Conservation (phyloP, 2,113 vertebrate genomes). For the Marmota flaviventris region DNA sequence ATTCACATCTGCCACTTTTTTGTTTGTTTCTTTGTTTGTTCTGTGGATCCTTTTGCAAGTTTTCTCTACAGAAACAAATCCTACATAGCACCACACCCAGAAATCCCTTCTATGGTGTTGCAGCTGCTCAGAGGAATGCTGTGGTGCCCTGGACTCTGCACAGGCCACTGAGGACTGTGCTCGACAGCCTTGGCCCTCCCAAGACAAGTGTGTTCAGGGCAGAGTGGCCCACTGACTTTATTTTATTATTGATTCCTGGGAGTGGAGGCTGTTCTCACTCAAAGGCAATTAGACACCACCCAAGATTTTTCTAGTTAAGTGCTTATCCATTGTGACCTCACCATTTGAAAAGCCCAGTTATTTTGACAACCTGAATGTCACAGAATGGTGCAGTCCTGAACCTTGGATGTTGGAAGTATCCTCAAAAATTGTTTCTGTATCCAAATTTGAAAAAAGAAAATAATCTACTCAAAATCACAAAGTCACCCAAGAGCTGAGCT, state of each 20-base stretch:
- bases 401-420: not conserved
- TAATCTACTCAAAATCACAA: not conserved
- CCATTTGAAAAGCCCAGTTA: not conserved
- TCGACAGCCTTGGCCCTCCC: not conserved
- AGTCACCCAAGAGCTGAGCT: not conserved
- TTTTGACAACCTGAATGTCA: not conserved
- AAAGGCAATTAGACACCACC: not conserved
- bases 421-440: not conserved
- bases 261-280: constrained; percentile 1
- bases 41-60: not conserved
- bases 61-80: not conserved
- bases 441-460: not conserved
- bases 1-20: not conserved
- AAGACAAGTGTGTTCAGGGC: not conserved
- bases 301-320: not conserved
- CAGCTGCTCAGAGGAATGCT: not conserved
- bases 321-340: not conserved
- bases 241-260: not conserved
- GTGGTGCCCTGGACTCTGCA: not conserved
- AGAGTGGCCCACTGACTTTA: not conserved
- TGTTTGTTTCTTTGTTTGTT: not conserved
- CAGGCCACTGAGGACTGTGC: not conserved
- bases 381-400: not conserved
- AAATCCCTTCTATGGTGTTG: not conserved
- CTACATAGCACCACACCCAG: not conserved